phyloP scores from a whole-genome alignment of 1,140 invertebrate genomes.

The Drosophila obscura region DNA sequence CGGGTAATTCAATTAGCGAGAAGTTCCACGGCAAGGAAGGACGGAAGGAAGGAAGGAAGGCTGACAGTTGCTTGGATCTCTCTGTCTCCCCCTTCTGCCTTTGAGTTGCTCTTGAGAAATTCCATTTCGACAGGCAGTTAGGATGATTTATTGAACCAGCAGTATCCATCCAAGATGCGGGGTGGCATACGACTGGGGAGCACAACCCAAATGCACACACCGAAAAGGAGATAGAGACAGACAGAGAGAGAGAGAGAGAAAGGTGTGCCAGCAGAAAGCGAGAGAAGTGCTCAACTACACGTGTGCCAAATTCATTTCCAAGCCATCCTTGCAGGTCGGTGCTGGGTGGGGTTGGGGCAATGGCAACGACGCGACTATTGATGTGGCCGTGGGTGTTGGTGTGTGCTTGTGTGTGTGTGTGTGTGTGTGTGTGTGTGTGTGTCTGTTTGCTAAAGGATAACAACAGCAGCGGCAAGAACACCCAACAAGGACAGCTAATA shows the following conservation, averaged over 20 bases:
- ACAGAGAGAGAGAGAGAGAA: slow-evolving; percentile 3
- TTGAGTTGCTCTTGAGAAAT: slow-evolving; percentile 57
- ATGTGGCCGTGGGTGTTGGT: slow-evolving; percentile 1
- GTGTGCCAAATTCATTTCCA: slow-evolving; percentile 80
- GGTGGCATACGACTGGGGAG: neutral
- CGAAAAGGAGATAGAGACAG: neutral
- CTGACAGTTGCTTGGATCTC: slow-evolving; percentile 3
- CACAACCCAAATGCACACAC: slow-evolving; percentile 38
- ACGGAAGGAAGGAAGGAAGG: neutral
- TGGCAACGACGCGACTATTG: too few relatives aligned
- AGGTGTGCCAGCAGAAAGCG: slow-evolving; percentile 8
- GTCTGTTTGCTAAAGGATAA: slow-evolving; percentile 80
- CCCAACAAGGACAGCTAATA: slow-evolving; percentile 80
- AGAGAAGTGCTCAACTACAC: slow-evolving; percentile 74
- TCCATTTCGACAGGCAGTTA: slow-evolving; percentile 73
- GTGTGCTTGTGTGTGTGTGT: slow-evolving; percentile 30
- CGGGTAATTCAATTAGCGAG: slow-evolving; percentile 64
- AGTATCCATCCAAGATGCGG: neutral
- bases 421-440: slow-evolving; percentile 36
- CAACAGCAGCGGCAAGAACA: slow-evolving; percentile 40
- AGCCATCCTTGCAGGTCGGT: slow-evolving; percentile 61
- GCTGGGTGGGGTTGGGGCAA: slow-evolving; percentile 15
- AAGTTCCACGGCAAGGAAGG: slow-evolving; percentile 3
- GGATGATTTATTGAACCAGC: slow-evolving; percentile 79
- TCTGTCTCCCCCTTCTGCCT: slow-evolving; percentile 8